Base-by-base conservation (phyloP, 2,888 invertebrate genomes). In the Cerastoderma edule region DNA sequence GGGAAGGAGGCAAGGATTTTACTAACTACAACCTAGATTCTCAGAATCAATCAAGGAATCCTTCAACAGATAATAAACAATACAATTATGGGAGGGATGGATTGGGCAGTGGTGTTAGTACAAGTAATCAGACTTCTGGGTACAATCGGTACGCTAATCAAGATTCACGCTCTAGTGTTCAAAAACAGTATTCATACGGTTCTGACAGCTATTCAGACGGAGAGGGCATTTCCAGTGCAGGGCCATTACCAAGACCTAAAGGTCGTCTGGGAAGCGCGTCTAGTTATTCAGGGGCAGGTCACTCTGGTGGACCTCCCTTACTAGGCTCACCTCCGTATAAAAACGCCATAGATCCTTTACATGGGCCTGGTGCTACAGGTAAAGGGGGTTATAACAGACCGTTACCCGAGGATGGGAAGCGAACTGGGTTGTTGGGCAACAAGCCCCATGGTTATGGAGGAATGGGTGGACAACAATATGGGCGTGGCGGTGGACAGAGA, bases 141-240 rank as follows among this genome's bases (percentile, higher is more conserved):
- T 60, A 60, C 24, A 24, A 24, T 60, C 66, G 70, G 35, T 67
- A 74, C 30, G 30, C 67, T 54, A 66, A 63, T 30, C 13, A 33
- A 6, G 77, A 75, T 22, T 5, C 63, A 13, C 65, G 73, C 24
- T 39, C 72, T 22, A 39, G 56, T 33, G 72, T 69, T 65, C 72
- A 75, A 35, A 78, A 78, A 71, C 75, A 78, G 67, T 78, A 72
- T 66, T 72, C 75, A 19, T 78, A 75, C 68, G 68, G 75, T 10
- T 73, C 75, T 10, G 78, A 78, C 30, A 70, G 67, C 16, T 74
- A 67, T 35, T 64, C 67, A 60, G 69, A 72, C 35, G 64, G 70
- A 46, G 75, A 72, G n/a, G 75, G 65, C 19, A 53, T 35, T 50
- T 39, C 39, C 39, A 33, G 53, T 30, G 27, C 28, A 22, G 66